Evolutionary conservation across 2,888 invertebrate genomes (phyloP), one percentile per base, ranked within the genome.

Genomic region (Electrophaes corylata): DNA sequence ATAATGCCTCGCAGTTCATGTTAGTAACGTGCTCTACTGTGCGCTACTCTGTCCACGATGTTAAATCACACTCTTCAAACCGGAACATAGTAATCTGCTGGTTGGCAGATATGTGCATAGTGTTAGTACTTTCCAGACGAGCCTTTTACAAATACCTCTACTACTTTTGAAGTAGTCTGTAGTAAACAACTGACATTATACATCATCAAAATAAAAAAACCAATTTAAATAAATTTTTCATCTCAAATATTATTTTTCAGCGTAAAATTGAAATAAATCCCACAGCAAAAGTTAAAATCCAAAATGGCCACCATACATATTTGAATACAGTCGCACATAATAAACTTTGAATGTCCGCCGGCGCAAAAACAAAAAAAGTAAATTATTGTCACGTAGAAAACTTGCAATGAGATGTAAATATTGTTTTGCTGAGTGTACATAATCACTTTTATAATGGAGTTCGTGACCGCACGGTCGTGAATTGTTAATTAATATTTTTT

Each of bases 401-500:
- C 60, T 65, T 64, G 49, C 64, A 66, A 67, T 67, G 66, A 65
- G 62, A 69, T 67, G 66, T 67, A 68, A 71, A 71, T 70, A 71
- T 70, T 70, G 61, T 70, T 72, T 61, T 66, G 71, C 73, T 67
- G 68, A 70, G 69, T 62, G 66, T 69, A 60, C 69, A 67, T 71
- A 69, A 72, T 71, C 67, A 69, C 68, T 66, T 71, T 71, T 68
- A 64, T 73, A 75, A 76, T 76, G 66, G 70, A 73, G 65, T 71
- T 71, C 76, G 74, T 76, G 75, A 72, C 74, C 66, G 60, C 53
- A 58, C 55, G 61, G 64, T 58, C 59, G 59, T 57, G 67, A 63
- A 66, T 66, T 63, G 67, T 66, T 72, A 71, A 76, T 74, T 73
- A 71, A 69, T 73, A 70, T 71, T 74, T 69, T 67, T 59, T 40